Evolutionary conservation across 2,888 invertebrate species (phyloP), one percentile per base, ranked within the genome.

Genomic region (Tetragnatha montana): DNA sequence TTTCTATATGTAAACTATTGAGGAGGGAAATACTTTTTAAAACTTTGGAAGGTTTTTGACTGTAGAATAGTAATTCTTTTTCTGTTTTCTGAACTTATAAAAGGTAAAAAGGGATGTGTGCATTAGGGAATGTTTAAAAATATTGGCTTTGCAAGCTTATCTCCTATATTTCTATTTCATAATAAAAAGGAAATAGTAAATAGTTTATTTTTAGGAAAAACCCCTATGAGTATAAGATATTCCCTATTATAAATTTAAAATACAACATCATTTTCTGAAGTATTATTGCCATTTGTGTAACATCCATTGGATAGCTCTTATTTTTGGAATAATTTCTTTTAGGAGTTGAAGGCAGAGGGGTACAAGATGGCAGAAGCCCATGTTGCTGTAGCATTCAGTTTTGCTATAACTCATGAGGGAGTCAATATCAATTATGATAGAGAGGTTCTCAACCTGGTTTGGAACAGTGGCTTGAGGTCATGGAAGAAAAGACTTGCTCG

Each of bases 351-450:
- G 79, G 60, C 60, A 79, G 71, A 60, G 70, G 51, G 50, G n/a
- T 73, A 47, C 76, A 71, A 75, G 91, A 99, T 99, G 99, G 99
- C 99, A 93, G 99, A 99, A 96, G 99, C 99, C 92, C 99, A 99
- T 95, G 96, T 97, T 91, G 99, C 99, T 87, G 99, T 99, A 91
- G 99, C 98, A 91, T 99, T 99, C 94, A 98, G 98, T 86, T 99
- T 99, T 94, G 96, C 97, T 81, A 98, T 99, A 93, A 98, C 99
- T 91, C 99, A 99, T 93, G 99, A 99, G 93, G 99, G 99, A 92
- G 97, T 99, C 95, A 97, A 98, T 93, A 97, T 99, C 84, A 98
- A 99, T 94, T 98, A 99, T 93, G 99, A 99, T 93, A 95, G 98
- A 89, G 99, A 99, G 94, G 98, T 99, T 8, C 95, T 99, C 12